phyloP scores from a whole-genome alignment of 2,113 vertebrate species.

The Australoheros scitulus region DNA sequence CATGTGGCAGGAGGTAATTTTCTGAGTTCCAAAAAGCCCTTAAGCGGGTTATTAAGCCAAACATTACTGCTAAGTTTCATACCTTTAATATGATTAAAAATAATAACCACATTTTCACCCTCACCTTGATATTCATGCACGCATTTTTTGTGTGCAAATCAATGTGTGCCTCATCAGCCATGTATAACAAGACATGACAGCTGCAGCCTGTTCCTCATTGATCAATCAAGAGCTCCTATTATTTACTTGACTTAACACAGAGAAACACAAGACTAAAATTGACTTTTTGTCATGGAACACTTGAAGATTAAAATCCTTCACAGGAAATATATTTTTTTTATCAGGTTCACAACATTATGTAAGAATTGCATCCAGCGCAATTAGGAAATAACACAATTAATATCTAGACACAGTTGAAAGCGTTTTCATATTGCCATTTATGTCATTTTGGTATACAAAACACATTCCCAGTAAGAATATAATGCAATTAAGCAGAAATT shows the following conservation, averaged over 20 bases:
- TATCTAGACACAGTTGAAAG: slow-evolving; percentile 46
- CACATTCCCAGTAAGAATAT: slow-evolving; percentile 16
- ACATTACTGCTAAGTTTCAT: slow-evolving; percentile 9
- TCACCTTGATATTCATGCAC: neutral
- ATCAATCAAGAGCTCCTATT: slow-evolving; percentile 29
- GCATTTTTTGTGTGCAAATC: neutral
- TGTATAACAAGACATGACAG: slow-evolving; percentile 39
- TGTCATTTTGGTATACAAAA: slow-evolving; percentile 39
- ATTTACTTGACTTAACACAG: slow-evolving; percentile 11
- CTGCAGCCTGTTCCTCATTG: slow-evolving; percentile 21
- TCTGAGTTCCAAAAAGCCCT: slow-evolving; percentile 22
- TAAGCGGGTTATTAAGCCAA: slow-evolving; percentile 1
- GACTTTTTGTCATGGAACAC: slow-evolving; percentile 5
- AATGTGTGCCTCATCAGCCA: slow-evolving; percentile 18
- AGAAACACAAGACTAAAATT: neutral
- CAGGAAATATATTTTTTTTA: slow-evolving; percentile 2
- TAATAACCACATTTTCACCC: neutral
- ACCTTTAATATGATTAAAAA: slow-evolving; percentile 41
- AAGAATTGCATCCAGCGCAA: slow-evolving; percentile 29
- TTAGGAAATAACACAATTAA: slow-evolving; percentile 61
- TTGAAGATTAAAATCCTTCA: slow-evolving; percentile 14
- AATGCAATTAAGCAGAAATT: slow-evolving; percentile 48
- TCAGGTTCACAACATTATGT: slow-evolving; percentile 35
- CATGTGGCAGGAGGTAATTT: neutral
- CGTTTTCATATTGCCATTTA: slow-evolving; percentile 34